Evolutionary conservation across 2,888 invertebrate genomes (phyloP).

Genomic region (Lampropteryx suffumata): DNA sequence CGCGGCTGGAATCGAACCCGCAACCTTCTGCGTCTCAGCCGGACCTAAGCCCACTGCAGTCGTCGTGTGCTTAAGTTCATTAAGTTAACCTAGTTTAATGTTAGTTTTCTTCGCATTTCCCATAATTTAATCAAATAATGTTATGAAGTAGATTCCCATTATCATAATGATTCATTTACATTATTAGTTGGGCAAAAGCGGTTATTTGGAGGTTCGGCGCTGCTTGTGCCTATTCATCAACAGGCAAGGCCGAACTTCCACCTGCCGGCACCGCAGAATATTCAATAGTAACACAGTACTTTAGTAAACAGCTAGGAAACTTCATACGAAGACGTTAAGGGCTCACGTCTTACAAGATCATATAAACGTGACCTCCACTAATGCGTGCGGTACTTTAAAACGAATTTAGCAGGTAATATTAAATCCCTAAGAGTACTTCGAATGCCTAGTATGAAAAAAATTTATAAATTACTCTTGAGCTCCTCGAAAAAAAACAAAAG

Average conservation of each 20-base stretch:
- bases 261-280: slow-evolving; percentile 38
- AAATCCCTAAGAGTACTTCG: no score
- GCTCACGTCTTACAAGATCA: no score
- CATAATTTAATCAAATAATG: slow-evolving; percentile 29
- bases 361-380: no score
- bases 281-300: slow-evolving; percentile 3
- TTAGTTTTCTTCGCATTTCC: slow-evolving; percentile 9
- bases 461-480: no score
- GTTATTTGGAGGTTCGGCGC: slow-evolving; percentile 45
- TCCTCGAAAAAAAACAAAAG: no score
- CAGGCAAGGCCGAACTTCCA: slow-evolving; percentile 45
- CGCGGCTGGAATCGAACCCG: no score
- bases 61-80: no score
- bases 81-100: not conserved
- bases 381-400: no score
- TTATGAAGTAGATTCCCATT: slow-evolving; percentile 29
- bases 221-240: slow-evolving; percentile 59
- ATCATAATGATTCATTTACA: slow-evolving; percentile 34
- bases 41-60: no score
- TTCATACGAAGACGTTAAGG: not conserved
- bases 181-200: slow-evolving; percentile 41
- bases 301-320: slow-evolving; percentile 1
- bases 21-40: no score
- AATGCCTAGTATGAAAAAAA: no score
- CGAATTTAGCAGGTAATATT: no score